A percentile compares a stretch with the other conserved stretches of the same genome.
Evolutionary conservation across 2,888 invertebrate species (phyloP).

Genomic region (Hybos culiciformis): DNA sequence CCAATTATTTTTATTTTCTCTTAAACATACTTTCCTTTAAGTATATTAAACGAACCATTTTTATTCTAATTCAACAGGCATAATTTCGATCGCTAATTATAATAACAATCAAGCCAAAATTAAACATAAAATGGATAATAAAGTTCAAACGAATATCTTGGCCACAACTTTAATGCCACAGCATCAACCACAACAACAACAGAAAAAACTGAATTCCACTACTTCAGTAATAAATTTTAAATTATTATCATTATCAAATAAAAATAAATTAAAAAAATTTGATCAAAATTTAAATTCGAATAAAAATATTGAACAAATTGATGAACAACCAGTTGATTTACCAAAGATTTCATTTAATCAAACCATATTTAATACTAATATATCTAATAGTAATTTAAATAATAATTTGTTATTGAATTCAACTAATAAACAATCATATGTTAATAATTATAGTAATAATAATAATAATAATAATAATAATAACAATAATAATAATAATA

Average conservation of each 20-base stretch:
- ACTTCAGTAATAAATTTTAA: neutral
- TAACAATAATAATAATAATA: neutral
- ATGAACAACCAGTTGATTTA: slow-evolving; percentile 34
- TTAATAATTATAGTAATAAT: slow-evolving; percentile 3
- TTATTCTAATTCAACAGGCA: too few relatives aligned
- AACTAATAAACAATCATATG: neutral
- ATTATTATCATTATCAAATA: neutral
- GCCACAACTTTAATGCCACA: too few relatives aligned
- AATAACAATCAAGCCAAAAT: slow-evolving; percentile 22
- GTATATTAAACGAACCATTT: too few relatives aligned
- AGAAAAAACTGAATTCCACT: neutral
- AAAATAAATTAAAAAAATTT: neutral
- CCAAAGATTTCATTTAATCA: slow-evolving; percentile 35
- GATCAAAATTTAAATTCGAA: neutral
- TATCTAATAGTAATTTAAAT: neutral
- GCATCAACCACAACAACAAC: neutral
- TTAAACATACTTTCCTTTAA: too few relatives aligned
- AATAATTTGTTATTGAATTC: neutral
- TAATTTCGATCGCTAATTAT: slow-evolving; percentile 20
- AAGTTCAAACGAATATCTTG: too few relatives aligned
- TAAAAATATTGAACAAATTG: neutral
- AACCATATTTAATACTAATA: slow-evolving; percentile 8
- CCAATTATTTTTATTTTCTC: too few relatives aligned
- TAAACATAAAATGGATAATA: too few relatives aligned
- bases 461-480: neutral